A percentile compares a stretch with the other conserved stretches of the same genome.
These are phyloP conservation scores for Crotalus viridis DNA, from an alignment of 2,113 vertebrate genomes.

Conservation along the genomic window DNA sequence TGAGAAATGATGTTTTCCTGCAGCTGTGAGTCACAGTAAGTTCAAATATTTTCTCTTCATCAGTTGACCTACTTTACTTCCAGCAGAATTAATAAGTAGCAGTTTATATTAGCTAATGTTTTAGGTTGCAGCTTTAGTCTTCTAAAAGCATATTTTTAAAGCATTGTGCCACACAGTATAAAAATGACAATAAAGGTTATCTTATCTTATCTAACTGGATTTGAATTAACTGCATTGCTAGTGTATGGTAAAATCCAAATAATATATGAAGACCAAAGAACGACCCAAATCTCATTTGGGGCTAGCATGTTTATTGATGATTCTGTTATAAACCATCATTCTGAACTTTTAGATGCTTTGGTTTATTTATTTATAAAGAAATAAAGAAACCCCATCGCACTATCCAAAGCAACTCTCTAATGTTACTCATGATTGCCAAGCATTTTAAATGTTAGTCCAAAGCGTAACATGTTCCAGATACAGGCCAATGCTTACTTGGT, in stretches of 20 bases:
- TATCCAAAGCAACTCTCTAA: not conserved
- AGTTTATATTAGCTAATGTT: constrained; percentile 1
- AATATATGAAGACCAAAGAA: not conserved
- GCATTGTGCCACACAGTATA: too few species aligned
- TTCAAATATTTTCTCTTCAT: not conserved
- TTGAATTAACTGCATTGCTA: not conserved
- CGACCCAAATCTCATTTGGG: not conserved
- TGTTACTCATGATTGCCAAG: not conserved
- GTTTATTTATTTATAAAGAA: not conserved
- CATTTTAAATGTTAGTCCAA: not conserved
- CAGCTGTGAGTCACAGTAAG: constrained; percentile 41
- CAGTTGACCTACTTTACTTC: constrained; percentile 5
- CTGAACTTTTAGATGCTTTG: not conserved
- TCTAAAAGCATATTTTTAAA: not conserved
- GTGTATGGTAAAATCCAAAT: not conserved
- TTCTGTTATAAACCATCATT: not conserved
- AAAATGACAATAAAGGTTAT: too few species aligned
- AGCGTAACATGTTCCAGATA: not conserved
- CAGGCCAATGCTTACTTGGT: not conserved
- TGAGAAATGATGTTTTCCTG: constrained; percentile 47
- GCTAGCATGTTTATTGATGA: not conserved
- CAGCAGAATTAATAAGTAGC: not conserved
- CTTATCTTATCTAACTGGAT: not conserved
- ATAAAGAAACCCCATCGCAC: not conserved
- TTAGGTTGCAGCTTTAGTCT: constrained; percentile 14